These are phyloP conservation scores for Lasioglossum albipes DNA, from an alignment of 1,140 invertebrate species.

Conservation along the genomic window DNA sequence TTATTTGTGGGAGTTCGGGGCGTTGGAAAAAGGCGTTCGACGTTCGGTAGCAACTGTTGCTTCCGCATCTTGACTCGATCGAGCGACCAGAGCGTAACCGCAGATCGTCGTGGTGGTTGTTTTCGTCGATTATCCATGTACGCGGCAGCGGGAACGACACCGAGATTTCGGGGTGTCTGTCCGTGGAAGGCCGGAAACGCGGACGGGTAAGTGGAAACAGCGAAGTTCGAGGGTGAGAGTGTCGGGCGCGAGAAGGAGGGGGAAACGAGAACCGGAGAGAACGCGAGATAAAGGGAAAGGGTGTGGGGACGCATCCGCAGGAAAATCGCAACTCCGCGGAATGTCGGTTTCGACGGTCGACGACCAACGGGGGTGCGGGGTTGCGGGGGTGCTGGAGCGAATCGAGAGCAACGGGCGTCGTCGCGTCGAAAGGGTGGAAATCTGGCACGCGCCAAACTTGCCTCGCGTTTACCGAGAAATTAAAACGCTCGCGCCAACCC, in stretches of 20 bases:
- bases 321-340: constrained; percentile 58
- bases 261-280: neutral
- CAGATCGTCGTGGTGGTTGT: constrained; percentile 64
- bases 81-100: constrained; percentile 33
- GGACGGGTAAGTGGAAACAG: constrained; percentile 23
- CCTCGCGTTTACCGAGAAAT: constrained; percentile 68
- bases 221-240: neutral
- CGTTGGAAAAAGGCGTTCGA: too few relatives aligned
- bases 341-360: constrained; percentile 65
- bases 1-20: too few relatives aligned
- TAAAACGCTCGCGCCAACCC: constrained; percentile 52
- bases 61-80: neutral
- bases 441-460: constrained; percentile 73
- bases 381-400: constrained; percentile 16
- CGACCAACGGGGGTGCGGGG: constrained; percentile 25
- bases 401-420: constrained; percentile 23
- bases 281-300: neutral
- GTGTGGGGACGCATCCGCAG: constrained; percentile 7
- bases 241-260: neutral
- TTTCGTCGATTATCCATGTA: constrained; percentile 54
- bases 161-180: neutral
- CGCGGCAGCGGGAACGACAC: neutral
- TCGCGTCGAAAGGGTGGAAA: constrained; percentile 48
- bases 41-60: neutral
- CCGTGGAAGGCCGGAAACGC: constrained; percentile 4